A percentile compares a stretch with the other conserved stretches of the same genome.
Conservation (phyloP, 2,888 invertebrate genomes). For the Aleiodes testaceus region DNA sequence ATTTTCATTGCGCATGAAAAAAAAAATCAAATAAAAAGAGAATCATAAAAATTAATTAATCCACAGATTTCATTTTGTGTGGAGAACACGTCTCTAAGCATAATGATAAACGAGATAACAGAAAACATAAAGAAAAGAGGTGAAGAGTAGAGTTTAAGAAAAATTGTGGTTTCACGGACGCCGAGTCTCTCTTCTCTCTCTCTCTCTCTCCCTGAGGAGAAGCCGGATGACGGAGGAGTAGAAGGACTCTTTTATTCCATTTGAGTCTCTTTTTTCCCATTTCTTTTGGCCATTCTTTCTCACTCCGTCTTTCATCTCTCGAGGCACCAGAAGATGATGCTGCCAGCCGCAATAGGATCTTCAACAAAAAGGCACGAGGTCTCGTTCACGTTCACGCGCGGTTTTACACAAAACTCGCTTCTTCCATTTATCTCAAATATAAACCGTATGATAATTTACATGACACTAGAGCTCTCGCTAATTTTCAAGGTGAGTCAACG, state of each 20-base stretch:
- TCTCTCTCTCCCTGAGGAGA: too few species aligned
- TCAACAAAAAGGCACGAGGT: constrained; percentile 43
- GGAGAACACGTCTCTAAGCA: constrained; percentile 42
- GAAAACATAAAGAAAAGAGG: constrained; percentile 36
- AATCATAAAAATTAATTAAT: constrained; percentile 45
- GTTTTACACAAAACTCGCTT: constrained; percentile 32
- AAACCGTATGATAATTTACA: constrained; percentile 24
- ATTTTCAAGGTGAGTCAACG: constrained; percentile 36
- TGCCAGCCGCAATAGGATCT: constrained; percentile 28
- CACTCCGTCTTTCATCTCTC: constrained; percentile 28
- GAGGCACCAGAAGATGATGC: constrained; percentile 17
- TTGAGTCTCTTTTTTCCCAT: not conserved
- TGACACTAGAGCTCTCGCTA: constrained; percentile 28
- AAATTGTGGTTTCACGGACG: constrained; percentile 34
- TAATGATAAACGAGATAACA: constrained; percentile 55
- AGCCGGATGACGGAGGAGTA: too few species aligned
- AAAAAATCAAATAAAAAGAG: not conserved
- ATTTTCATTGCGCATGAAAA: not conserved
- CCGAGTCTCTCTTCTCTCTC: not conserved
- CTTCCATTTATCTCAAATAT: constrained; percentile 8
- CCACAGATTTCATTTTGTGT: constrained; percentile 50
- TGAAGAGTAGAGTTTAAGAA: constrained; percentile 29
- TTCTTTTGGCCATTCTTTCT: constrained; percentile 42
- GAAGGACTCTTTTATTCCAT: too few species aligned
- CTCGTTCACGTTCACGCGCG: constrained; percentile 38